These are phyloP conservation scores for Albula goreensis DNA, from an alignment of 2,113 vertebrate species.

Conservation along the genomic window DNA sequence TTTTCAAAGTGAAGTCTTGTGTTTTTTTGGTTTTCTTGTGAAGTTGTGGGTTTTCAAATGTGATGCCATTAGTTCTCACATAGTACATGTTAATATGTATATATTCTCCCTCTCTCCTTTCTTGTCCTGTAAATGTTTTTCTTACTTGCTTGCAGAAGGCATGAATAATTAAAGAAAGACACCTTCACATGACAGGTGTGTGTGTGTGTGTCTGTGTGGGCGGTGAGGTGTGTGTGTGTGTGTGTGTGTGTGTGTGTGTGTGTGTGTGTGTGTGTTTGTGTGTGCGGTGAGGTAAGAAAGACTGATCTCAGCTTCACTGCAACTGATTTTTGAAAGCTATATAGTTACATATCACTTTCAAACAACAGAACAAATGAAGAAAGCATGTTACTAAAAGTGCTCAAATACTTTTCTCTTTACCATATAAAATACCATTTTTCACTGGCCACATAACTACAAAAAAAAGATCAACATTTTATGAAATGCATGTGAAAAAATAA, in stretches of 20 bases:
- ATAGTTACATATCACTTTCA: neutral
- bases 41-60: no score
- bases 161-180: slow-evolving; percentile 24
- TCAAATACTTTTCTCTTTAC: slow-evolving; percentile 52
- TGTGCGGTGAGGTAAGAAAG: neutral
- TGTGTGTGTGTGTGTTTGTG: no score
- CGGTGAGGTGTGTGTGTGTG: no score
- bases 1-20: no score
- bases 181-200: slow-evolving; percentile 30
- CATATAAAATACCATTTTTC: slow-evolving; percentile 86
- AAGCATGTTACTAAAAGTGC: neutral
- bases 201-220: neutral
- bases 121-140: neutral
- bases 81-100: no score
- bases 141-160: slow-evolving; percentile 20
- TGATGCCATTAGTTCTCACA: no score
- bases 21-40: no score
- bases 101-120: neutral
- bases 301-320: neutral
- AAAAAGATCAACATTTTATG: neutral
- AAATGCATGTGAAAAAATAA: no score
- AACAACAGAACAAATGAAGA: neutral
- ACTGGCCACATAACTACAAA: slow-evolving; percentile 52
- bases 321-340: neutral
- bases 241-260: no score